Conservation (phyloP, 1,140 invertebrate genomes). For the Cepaea nemoralis region DNA sequence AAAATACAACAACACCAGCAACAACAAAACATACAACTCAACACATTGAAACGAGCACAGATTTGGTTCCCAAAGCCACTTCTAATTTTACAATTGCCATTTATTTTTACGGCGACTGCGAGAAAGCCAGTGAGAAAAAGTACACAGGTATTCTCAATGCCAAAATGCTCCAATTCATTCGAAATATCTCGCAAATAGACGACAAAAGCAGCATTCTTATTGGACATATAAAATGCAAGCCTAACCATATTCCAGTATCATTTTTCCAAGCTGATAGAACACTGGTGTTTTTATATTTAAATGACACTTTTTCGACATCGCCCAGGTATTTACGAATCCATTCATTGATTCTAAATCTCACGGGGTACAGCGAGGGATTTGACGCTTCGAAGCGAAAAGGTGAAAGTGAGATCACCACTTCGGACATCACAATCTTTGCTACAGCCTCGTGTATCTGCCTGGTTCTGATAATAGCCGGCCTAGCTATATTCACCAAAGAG, state of each 20-base stretch:
- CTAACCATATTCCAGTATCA: neutral
- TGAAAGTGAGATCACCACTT: neutral
- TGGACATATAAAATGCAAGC: neutral
- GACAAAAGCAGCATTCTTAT: neutral
- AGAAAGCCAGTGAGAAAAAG: neutral
- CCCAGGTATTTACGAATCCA: neutral
- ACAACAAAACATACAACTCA: no score
- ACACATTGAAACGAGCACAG: no score
- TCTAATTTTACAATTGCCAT: neutral
- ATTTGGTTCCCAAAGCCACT: neutral
- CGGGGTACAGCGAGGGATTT: neutral
- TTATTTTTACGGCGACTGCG: neutral
- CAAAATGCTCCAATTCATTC: neutral
- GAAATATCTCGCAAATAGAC: neutral
- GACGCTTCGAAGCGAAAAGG: neutral
- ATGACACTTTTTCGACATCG: neutral
- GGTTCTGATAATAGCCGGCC: neutral
- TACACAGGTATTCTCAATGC: neutral
- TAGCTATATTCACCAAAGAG: neutral
- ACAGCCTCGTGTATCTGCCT: neutral
- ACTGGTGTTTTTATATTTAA: neutral
- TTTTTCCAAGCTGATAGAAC: neutral
- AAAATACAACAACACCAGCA: no score
- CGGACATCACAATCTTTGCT: neutral
- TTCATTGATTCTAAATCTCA: neutral